Evolutionary conservation across 2,888 invertebrate genomes (phyloP), one percentile per base, ranked within the genome.

Genomic region (Cephus sareptanus): DNA sequence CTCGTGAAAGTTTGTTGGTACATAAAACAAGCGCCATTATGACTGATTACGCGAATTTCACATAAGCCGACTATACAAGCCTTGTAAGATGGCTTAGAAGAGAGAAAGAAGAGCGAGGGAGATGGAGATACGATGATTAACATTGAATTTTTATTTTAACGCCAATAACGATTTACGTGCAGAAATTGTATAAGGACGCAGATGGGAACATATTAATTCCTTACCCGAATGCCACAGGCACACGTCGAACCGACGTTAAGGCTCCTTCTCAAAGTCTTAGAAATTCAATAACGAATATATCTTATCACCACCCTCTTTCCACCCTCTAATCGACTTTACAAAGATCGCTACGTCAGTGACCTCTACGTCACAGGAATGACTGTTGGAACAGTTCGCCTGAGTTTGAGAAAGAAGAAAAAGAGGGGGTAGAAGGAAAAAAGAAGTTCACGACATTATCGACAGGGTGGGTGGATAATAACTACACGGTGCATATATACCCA

Each of bases 1-100:
- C 73, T 74, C 73, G 75, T 81, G 75, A 79, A 84, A 81, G 81
- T 85, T 82, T 80, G 80, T 79, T 77, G 74, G 75, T 75, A 77
- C 76, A 78, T 82, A 83, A 85, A 84, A 79, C 73, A 71, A 31
- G 31, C 71, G 23, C 12, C 71, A 71, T 71, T 71, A 71, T 34
- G 71, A 71, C 71, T 71, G 71, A 71, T 71, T 71, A 71, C 71
- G 71, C 33, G 33, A 33, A 71, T 71, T 34, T 71, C 31, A 56
- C 56, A 23, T 23, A 56, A 56, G 56, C 56, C 56, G 23, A 56
- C 23, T 56, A 23, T 23, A 56, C 56, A 56, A 23, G 4, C 9
- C 56, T 56, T 2, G 6, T 56, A 56, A 56, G 56, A 56, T 6
- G 23, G 9, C 6, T 15, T 9, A 2, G 9, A 9, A 56, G 2